These are phyloP conservation scores for Wiebesia pumilae DNA, from an alignment of 1,140 invertebrate species.

Conservation along the genomic window DNA sequence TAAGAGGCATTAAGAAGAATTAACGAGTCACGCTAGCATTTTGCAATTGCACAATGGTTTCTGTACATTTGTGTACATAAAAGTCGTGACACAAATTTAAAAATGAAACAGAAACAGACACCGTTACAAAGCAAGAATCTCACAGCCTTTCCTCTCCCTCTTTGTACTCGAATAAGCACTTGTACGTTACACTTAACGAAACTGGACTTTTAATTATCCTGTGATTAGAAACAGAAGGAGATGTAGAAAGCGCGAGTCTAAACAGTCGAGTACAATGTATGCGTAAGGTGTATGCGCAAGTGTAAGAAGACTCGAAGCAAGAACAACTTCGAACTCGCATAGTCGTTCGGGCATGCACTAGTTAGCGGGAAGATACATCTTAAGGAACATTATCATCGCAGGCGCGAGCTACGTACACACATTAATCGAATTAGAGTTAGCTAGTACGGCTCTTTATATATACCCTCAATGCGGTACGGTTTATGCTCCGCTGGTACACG, in stretches of 20 bases:
- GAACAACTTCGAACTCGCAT: background rate
- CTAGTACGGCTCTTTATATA: background rate
- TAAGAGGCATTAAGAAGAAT: too few species aligned
- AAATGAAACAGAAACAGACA: background rate
- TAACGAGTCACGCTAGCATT: too few species aligned
- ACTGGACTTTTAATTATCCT: conserved; percentile 27
- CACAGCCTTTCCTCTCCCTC: background rate
- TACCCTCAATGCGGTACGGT: background rate
- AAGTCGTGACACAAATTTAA: conserved; percentile 7
- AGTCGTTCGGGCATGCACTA: background rate
- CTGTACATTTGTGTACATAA: too few species aligned
- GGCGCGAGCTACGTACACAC: background rate
- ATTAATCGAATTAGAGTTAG: background rate
- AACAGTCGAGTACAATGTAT: background rate
- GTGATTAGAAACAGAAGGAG: conserved; percentile 12
- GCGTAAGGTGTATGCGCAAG: too few species aligned
- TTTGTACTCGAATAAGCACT: background rate
- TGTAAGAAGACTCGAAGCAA: background rate
- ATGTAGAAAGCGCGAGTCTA: background rate
- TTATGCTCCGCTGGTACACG: background rate
- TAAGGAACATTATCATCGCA: background rate
- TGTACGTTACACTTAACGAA: background rate
- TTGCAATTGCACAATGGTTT: too few species aligned
- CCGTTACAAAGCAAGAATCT: background rate
- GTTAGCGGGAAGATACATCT: background rate